Base-by-base conservation (phyloP, 2,888 invertebrate species). In the Mimas tiliae region DNA sequence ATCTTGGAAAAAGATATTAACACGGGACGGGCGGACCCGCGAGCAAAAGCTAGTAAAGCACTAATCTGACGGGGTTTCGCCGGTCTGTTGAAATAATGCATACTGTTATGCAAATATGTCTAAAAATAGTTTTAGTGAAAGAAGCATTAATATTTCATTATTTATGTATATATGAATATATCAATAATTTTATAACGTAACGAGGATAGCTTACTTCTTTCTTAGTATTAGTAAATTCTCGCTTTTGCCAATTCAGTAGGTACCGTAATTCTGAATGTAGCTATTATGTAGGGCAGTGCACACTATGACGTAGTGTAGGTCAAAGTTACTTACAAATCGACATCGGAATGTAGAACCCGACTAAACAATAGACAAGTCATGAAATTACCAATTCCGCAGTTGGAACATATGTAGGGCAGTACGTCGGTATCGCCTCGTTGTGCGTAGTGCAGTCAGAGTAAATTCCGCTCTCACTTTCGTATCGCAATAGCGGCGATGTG, bases 381-480 rank as follows among this genome's bases (percentile, higher is more conserved):
- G 47, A 47, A 53, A 64, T 47, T 55, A 48, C 19, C 65, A 48
- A 65, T 53, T 85, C 87, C 85, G 85, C 87, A 81, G 80, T 73
- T 76, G 77, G 76, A 45, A 63, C 79, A 86, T 85, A 85, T 89
- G 90, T 90, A 86, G 89, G 86, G 81, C 84, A 82, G 64, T 42
- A 42, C 38, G 71, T 27, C 27, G 27, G 27, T 27, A 4, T 75
- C 74, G 74, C 82, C 81, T 76, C 72, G 80, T 73, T 76, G 82
- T 90, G 89, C 87, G 87, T 90, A 87, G 86, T 90, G 88, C 86
- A 86, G 83, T 76, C 85, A 81, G 89, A 88, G 90, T 86, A 87
- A 90, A 91, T 89, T 90, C 86, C 87, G 89, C 93, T 93, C 90
- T 93, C 93, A 88, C 93, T 92, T 93, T 93, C 93, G 89, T 84